phyloP scores from a whole-genome alignment of 2,797 vertebrate genomes.

The Centropyge bicolor region DNA sequence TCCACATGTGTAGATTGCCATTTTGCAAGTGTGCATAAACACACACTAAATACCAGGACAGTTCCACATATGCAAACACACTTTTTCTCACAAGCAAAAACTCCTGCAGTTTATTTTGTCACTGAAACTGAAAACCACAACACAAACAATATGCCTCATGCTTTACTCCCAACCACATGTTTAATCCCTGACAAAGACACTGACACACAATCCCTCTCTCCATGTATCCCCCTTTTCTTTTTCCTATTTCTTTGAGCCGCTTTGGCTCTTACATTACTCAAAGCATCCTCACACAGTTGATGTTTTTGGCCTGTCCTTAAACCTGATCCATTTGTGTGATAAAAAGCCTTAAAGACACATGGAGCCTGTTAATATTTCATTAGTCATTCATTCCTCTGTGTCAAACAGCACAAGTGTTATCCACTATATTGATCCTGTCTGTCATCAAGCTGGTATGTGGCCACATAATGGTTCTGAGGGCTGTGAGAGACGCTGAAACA shows the following conservation, averaged over 20 bases:
- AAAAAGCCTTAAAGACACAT: slow-evolving; percentile 59
- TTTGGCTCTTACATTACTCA: slow-evolving; percentile 51
- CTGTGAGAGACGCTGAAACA: slow-evolving; percentile 55
- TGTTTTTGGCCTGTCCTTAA: slow-evolving; percentile 54
- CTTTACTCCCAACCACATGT: slow-evolving; percentile 65
- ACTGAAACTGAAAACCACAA: slow-evolving; percentile 80
- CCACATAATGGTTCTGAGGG: slow-evolving; percentile 18
- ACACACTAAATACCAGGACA: slow-evolving; percentile 61
- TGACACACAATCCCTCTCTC: slow-evolving; percentile 60
- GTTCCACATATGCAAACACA: slow-evolving; percentile 68
- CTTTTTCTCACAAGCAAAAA: slow-evolving; percentile 72
- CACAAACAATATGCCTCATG: slow-evolving; percentile 67
- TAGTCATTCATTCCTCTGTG: slow-evolving; percentile 59
- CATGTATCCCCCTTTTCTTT: slow-evolving; percentile 28
- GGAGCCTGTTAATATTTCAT: slow-evolving; percentile 73
- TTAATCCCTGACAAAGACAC: slow-evolving; percentile 64
- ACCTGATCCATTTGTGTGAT: slow-evolving; percentile 69
- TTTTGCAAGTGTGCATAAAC: slow-evolving; percentile 64
- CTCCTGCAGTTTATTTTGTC: slow-evolving; percentile 78
- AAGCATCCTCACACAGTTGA: slow-evolving; percentile 50
- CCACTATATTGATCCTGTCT: slow-evolving; percentile 45
- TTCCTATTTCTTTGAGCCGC: slow-evolving; percentile 25
- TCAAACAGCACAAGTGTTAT: slow-evolving; percentile 45
- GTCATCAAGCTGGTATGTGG: slow-evolving; percentile 60
- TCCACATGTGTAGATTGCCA: slow-evolving; percentile 35